Conservation (phyloP, 2,888 invertebrate genomes). For the Macrosiphum euphorbiae region DNA sequence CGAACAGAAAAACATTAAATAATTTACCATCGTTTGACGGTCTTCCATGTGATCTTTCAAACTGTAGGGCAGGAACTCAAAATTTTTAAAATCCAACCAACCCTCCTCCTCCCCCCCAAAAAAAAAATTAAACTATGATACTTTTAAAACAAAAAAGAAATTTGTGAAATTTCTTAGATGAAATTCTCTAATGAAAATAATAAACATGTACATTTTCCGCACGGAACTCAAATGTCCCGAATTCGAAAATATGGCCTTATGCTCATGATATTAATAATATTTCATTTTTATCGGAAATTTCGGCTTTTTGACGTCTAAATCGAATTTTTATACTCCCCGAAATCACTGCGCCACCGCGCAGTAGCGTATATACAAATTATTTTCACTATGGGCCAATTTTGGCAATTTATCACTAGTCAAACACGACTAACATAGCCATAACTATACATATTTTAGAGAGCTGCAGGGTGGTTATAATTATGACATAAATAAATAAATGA, state of each 20-base stretch:
- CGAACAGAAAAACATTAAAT: neutral
- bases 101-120: too few species aligned
- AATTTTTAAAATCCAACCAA: neutral
- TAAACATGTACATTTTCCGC: neutral
- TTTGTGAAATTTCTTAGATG: neutral
- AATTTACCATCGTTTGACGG: neutral
- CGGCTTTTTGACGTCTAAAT: neutral
- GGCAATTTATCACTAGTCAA: too few species aligned
- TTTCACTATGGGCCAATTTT: too few species aligned
- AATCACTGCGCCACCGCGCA: too few species aligned
- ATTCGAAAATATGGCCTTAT: neutral
- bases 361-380: too few species aligned
- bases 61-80: neutral
- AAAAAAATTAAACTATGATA: neutral
- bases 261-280: neutral
- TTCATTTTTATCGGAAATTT: neutral
- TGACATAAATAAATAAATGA: too few species aligned
- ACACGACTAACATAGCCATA: too few species aligned
- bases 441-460: too few species aligned
- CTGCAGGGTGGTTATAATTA: too few species aligned
- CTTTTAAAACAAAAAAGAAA: neutral
- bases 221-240: neutral
- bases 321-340: too few species aligned
- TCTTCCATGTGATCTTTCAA: neutral
- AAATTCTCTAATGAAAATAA: neutral